phyloP scores from a whole-genome alignment of 2,113 vertebrate species.

The Hippocampus comes region DNA sequence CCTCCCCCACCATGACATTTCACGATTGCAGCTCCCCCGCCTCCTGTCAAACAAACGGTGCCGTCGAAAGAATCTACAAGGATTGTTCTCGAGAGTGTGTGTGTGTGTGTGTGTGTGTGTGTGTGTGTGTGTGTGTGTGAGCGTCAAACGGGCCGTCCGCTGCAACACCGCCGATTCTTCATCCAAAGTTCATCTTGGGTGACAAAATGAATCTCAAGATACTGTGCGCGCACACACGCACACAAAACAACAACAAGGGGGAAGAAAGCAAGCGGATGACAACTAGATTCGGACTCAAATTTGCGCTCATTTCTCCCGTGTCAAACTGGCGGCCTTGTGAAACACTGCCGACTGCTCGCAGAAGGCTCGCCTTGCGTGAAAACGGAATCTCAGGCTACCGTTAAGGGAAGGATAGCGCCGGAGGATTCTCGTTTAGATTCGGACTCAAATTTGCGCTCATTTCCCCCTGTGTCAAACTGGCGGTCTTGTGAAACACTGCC shows the following conservation, averaged over 20 bases:
- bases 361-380: neutral
- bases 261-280: too few relatives aligned
- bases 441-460: too few relatives aligned
- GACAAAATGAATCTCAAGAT: neutral
- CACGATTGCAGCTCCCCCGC: constrained; percentile 37
- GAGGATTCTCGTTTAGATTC: neutral
- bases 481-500: neutral
- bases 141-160: constrained; percentile 1
- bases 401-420: neutral
- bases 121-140: neutral
- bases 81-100: constrained; percentile 26
- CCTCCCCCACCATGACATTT: constrained; percentile 49
- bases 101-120: neutral
- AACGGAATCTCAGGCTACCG: neutral
- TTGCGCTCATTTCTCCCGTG: neutral
- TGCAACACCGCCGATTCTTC: neutral
- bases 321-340: neutral
- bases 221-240: too few relatives aligned
- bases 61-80: constrained; percentile 44
- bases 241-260: neutral
- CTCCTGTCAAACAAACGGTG: constrained; percentile 58
- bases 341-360: neutral
- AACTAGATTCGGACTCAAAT: too few relatives aligned
- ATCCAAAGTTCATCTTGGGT: neutral
- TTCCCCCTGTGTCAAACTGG: neutral